Evolutionary conservation across 2,797 vertebrate genomes (phyloP).

Genomic region (Tadarida brasiliensis): DNA sequence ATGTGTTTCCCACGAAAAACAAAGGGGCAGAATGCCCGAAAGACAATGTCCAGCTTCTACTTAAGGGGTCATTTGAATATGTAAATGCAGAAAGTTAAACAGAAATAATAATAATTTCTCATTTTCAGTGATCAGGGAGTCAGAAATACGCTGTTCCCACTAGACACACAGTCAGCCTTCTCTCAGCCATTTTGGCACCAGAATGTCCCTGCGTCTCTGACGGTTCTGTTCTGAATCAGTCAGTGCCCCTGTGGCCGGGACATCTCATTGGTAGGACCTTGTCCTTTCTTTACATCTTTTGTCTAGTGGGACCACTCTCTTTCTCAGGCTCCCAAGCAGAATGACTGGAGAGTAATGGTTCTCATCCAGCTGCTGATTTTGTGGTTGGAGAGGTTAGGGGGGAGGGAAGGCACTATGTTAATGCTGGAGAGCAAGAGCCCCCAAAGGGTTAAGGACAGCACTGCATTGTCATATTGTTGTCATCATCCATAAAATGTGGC

Average conservation of each 20-base stretch:
- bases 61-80: background rate
- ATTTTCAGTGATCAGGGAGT: background rate
- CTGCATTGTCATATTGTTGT: background rate
- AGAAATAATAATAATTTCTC: background rate
- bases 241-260: background rate
- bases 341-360: background rate
- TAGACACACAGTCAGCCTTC: background rate
- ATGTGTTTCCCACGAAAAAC: background rate
- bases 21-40: background rate
- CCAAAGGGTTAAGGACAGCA: background rate
- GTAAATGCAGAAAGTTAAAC: background rate
- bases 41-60: background rate
- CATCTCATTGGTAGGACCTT: background rate
- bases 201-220: background rate
- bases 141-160: background rate
- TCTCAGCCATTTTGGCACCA: background rate
- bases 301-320: background rate
- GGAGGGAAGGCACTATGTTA: background rate
- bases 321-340: background rate
- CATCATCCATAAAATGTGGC: background rate
- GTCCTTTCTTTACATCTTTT: conserved; percentile 26
- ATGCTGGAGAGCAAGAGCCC: background rate
- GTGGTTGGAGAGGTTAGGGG: background rate
- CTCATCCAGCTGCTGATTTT: background rate
- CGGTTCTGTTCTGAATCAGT: background rate